Conservation (phyloP, 1,140 invertebrate species). For the Bemisia tabaci region DNA sequence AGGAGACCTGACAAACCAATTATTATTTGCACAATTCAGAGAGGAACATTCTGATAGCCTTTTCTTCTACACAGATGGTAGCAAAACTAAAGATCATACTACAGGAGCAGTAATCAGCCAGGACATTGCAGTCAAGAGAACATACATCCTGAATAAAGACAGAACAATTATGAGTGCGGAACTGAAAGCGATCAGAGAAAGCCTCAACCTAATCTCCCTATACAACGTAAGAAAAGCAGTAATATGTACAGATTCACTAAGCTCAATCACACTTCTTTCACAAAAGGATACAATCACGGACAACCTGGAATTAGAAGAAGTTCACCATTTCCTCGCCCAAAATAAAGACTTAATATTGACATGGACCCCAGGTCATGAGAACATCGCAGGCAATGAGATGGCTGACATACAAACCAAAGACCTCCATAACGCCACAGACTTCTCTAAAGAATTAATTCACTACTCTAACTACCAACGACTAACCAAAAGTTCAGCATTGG, state of each 20-base stretch:
- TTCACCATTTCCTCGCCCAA: neutral
- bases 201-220: neutral
- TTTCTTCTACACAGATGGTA: neutral
- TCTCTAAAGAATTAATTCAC: neutral
- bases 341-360: neutral
- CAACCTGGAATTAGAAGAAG: neutral
- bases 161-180: neutral
- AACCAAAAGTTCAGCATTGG: neutral
- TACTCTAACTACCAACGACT: neutral
- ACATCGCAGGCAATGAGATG: neutral
- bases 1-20: neutral
- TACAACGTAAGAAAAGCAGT: neutral
- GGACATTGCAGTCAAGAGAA: neutral
- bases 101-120: neutral
- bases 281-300: neutral
- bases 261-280: neutral
- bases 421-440: neutral
- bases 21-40: neutral
- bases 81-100: neutral
- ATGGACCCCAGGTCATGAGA: neutral
- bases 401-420: neutral
- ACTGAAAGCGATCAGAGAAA: neutral
- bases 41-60: neutral
- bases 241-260: neutral
- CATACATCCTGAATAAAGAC: neutral